These are phyloP conservation scores for Chrysolophus pictus DNA, from an alignment of 2,797 vertebrate genomes.

Conservation along the genomic window DNA sequence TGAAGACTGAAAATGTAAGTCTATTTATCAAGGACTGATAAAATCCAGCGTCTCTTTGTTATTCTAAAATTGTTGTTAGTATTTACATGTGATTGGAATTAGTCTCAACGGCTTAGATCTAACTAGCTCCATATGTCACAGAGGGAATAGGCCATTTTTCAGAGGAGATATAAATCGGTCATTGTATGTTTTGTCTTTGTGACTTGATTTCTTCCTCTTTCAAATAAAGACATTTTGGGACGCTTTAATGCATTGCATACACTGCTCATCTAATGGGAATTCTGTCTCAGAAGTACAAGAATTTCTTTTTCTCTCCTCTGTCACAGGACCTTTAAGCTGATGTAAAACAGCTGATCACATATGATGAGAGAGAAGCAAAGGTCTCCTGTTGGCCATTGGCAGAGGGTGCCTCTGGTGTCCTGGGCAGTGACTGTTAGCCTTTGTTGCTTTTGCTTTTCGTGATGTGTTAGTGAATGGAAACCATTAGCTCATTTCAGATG, in stretches of 20 bases:
- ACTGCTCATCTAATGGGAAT: background rate
- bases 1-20: background rate
- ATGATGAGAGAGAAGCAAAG: background rate
- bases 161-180: background rate
- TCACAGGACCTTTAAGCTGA: background rate
- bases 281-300: background rate
- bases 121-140: background rate
- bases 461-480: background rate
- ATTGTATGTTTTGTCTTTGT: background rate
- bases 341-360: background rate
- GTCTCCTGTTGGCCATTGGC: background rate
- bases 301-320: background rate
- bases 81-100: background rate
- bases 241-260: background rate
- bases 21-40: background rate
- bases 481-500: slow-evolving; percentile 1
- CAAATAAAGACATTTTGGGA: background rate
- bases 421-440: background rate
- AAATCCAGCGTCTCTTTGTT: background rate
- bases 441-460: background rate
- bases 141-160: background rate
- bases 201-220: background rate
- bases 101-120: background rate
- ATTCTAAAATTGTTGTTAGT: background rate
- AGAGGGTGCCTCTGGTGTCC: background rate